Base-by-base conservation (phyloP, 92 coral and sea anemone species). In the Muricea muricata region DNA sequence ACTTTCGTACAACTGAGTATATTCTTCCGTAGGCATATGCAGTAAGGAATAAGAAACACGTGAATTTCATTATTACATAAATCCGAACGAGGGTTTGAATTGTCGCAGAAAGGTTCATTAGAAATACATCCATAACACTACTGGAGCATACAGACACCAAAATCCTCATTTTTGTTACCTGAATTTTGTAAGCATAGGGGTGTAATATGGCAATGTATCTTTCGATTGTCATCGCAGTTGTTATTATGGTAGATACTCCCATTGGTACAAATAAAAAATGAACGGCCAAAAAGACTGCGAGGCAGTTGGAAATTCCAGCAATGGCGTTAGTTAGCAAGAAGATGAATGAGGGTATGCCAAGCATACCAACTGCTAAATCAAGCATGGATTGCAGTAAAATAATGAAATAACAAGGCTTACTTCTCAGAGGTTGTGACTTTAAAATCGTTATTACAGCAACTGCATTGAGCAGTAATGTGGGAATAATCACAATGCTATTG, bases 131-230 rank as follows among this genome's bases (percentile, higher is more conserved):
- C 33, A 75, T 48, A 0, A 46, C 81, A 18, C 33, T 21, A 46
- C 81, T 48, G 81, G 48, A n/a, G 24, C 81, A 1, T 31, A 75
- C 41, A 48, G 21, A 75, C 11, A 47, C 65, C 48, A 75, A 41
- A 65, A 75, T 41, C 81, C 81, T 41, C 65, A 0, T 75, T 0
- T 21, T 75, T 75, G 81, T 75, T 21, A 75, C 65, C 81, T 75
- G 81, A 24, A 4, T 75, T 41, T 41, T 46, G 65, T 75, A 75
- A 30, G 81, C 37, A 48, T 75, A 75, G 1, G 81, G 81, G 7
- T 75, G 81, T 41, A 75, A 41, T 24, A 75, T 75, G 63, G 81
- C 81, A 46, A 75, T 75, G 81, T 75, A 75, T 47, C 81, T 41
- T 30, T 75, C 81, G 26, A 75, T 75, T 46, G 81, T 47, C 66